Percentiles rank a stretch among this genome's conserved stretches.
Evolutionary conservation across 2,113 vertebrate species (phyloP).

Genomic region (Atlantisia rogersi): DNA sequence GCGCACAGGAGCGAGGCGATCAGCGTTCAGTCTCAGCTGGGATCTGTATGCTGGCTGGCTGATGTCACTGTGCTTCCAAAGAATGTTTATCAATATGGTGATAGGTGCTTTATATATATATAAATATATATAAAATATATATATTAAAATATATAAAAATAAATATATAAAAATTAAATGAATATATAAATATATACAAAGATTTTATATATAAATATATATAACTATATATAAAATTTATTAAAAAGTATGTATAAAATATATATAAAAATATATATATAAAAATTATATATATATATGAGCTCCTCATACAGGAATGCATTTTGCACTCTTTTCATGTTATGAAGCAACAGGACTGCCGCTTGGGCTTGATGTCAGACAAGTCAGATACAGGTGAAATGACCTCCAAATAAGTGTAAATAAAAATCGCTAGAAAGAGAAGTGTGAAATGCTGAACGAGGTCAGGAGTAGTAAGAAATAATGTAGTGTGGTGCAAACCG

Average conservation of each 20-base stretch:
- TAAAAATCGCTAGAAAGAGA: background rate
- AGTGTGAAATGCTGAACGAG: background rate
- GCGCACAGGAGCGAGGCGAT: background rate
- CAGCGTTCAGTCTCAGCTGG: background rate
- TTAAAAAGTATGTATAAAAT: too few species aligned
- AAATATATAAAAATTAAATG: too few species aligned
- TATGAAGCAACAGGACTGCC: background rate
- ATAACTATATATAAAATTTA: too few species aligned
- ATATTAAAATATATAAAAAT: too few species aligned
- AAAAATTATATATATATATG: background rate
- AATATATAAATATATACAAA: too few species aligned
- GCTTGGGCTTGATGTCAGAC: background rate
- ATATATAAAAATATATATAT: too few species aligned
- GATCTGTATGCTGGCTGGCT: background rate
- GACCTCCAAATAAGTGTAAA: background rate
- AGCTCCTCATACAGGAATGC: fast-evolving
- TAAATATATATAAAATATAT: too few species aligned
- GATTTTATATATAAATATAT: too few species aligned
- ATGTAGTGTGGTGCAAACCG: background rate
- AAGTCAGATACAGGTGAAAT: background rate
- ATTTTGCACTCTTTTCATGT: background rate
- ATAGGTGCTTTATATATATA: too few species aligned
- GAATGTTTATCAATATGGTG: too few species aligned
- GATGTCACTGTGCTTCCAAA: background rate
- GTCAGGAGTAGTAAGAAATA: background rate